A percentile compares a stretch with the other conserved stretches of the same genome.
Conservation (phyloP, 2,797 vertebrate genomes). For the Molossus alvarezi region DNA sequence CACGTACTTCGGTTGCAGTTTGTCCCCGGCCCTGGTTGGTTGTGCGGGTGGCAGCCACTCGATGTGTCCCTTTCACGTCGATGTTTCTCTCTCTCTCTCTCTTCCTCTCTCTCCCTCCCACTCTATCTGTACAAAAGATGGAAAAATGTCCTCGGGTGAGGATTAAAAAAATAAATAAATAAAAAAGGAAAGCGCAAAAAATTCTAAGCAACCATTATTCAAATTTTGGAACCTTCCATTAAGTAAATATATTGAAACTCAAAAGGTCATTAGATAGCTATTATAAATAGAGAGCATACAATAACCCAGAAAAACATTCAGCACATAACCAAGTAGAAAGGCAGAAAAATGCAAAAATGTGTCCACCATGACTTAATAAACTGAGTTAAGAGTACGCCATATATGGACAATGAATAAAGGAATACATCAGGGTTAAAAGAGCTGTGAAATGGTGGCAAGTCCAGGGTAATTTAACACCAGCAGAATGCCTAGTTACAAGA, state of each 20-base stretch:
- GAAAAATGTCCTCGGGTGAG: too few relatives aligned
- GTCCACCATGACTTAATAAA: background rate
- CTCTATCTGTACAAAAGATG: too few relatives aligned
- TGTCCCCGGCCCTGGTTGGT: too few relatives aligned
- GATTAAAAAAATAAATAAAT: too few relatives aligned
- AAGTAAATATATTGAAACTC: conserved; percentile 35
- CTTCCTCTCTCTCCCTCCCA: too few relatives aligned
- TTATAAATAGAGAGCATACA: background rate
- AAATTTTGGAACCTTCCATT: conserved; percentile 11
- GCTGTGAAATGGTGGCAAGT: background rate
- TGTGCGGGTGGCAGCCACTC: too few relatives aligned
- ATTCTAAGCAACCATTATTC: background rate
- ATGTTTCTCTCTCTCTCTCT: too few relatives aligned
- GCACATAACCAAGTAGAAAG: background rate
- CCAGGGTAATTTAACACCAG: background rate
- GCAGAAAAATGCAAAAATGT: background rate
- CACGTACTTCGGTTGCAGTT: too few relatives aligned
- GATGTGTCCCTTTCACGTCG: too few relatives aligned
- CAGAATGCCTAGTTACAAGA: background rate
- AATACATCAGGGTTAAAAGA: background rate
- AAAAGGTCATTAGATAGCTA: background rate
- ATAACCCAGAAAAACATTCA: background rate
- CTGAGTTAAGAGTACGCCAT: background rate
- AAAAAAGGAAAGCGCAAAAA: conserved; percentile 23
- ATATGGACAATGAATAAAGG: background rate